Base-by-base conservation (phyloP, 2,113 vertebrate species). In the Eptatretus burgeri region DNA sequence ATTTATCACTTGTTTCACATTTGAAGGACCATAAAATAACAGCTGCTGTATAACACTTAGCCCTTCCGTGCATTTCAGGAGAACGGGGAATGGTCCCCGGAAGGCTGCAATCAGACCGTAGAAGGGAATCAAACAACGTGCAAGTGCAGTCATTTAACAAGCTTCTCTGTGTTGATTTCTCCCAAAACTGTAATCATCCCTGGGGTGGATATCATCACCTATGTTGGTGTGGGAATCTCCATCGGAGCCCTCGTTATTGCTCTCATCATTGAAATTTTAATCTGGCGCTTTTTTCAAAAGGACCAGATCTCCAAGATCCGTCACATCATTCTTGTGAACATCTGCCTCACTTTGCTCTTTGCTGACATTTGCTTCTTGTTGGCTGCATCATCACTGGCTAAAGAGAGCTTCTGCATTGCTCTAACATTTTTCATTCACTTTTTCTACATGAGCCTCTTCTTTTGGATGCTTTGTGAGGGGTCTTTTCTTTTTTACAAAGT, bases 381-480 rank as follows among this genome's bases (percentile, higher is more conserved):
- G 5, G 76, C 71, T 4, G 11, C 50, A 0, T 2, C 66, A 1
- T 51, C 51, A 19, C 51, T 49, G 68, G 13, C 60, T 1, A 49
- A 13, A 1, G 1, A 20, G 0, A 49, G 20, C 0, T n/a, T 77
- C 1, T 89, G 85, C 68, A 78, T 76, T 10, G 68, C 75, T 1
- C 74, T 74, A 53, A 84, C 82, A 0, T 89, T 89, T 69, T 84
- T 89, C 52, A 77, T 78, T 63, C 85, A 88, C 68, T 78, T 82
- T 64, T 84, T 83, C 70, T 93, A 87, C 64, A 77, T 93, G 14
- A 74, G 77, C 41, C 63, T 86, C 17, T 89, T 93, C 71, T 93
- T 87, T 69, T 93, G 85, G 85, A 91, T 93, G 85, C 69, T 93
- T 1, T 70, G 77, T 10, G 75, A 82, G 20, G 82, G 78, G 0